phyloP scores from a whole-genome alignment of 2,888 invertebrate species.

The Cylindroiulus punctatus region DNA sequence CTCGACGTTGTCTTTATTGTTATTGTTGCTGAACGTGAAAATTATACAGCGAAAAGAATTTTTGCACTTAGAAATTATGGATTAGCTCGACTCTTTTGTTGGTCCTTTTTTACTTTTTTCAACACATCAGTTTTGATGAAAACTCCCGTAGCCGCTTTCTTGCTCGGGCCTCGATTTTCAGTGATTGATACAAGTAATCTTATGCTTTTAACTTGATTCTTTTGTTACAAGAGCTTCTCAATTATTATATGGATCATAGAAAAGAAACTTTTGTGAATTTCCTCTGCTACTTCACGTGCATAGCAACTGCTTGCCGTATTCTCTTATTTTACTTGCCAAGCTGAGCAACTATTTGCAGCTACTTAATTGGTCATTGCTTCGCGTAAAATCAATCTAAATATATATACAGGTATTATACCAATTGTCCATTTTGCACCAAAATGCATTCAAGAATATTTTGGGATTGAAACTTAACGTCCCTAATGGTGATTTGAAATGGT shows the following conservation, averaged over 20 bases:
- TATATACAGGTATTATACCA: too few species aligned
- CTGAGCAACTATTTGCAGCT: too few species aligned
- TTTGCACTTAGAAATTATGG: slow-evolving; percentile 34
- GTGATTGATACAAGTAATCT: slow-evolving; percentile 1
- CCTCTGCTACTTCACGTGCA: not conserved
- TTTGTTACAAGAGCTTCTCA: not conserved
- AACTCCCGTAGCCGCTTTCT: not conserved
- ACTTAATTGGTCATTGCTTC: too few species aligned
- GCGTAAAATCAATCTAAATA: too few species aligned
- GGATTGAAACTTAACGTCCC: too few species aligned
- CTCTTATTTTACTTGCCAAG: too few species aligned
- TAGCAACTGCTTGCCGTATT: too few species aligned
- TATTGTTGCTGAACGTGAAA: not conserved
- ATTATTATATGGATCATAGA: not conserved
- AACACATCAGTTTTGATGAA: not conserved
- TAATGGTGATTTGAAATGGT: too few species aligned
- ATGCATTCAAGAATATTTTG: too few species aligned
- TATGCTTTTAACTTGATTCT: not conserved
- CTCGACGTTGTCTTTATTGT: not conserved
- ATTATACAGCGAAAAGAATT: not conserved
- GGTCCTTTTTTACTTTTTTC: not conserved
- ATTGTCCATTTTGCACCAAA: too few species aligned
- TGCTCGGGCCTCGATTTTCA: not conserved
- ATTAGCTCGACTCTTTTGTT: not conserved
- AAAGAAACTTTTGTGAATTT: not conserved